A percentile compares a stretch with the other conserved stretches of the same genome.
Evolutionary conservation across 2,113 vertebrate genomes (phyloP).

Genomic region (Eolophus roseicapilla): DNA sequence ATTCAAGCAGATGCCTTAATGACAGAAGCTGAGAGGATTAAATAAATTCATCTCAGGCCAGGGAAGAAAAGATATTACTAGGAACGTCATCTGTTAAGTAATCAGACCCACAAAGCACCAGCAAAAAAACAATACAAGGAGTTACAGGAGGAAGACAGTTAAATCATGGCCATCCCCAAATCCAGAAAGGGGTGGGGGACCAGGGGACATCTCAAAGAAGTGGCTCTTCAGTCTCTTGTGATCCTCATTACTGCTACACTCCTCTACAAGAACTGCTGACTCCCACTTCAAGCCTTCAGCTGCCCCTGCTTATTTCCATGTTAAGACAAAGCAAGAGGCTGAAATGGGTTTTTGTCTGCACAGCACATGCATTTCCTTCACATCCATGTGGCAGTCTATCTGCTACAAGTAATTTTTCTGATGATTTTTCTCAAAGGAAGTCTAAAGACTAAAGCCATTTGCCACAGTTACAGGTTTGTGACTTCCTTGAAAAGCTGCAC

Average conservation of each 20-base stretch:
- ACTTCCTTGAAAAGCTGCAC: background rate
- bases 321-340: background rate
- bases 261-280: background rate
- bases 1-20: constrained; percentile 10
- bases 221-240: background rate
- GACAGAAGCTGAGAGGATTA: constrained; percentile 49
- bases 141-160: background rate
- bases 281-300: background rate
- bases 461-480: background rate
- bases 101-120: constrained; percentile 1
- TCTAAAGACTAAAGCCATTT: background rate
- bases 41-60: constrained; percentile 25
- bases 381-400: background rate
- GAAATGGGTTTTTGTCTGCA: background rate
- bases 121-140: background rate
- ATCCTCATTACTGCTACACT: rapidly evolving
- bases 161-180: background rate
- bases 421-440: background rate
- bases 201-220: background rate
- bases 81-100: background rate
- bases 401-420: background rate
- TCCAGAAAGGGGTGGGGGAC: background rate
- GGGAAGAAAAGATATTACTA: background rate
- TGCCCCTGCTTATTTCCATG: rapidly evolving
- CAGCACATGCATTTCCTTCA: background rate